These are phyloP conservation scores for Megaceryle maxima DNA, from an alignment of 2,113 vertebrate species.

Conservation along the genomic window DNA sequence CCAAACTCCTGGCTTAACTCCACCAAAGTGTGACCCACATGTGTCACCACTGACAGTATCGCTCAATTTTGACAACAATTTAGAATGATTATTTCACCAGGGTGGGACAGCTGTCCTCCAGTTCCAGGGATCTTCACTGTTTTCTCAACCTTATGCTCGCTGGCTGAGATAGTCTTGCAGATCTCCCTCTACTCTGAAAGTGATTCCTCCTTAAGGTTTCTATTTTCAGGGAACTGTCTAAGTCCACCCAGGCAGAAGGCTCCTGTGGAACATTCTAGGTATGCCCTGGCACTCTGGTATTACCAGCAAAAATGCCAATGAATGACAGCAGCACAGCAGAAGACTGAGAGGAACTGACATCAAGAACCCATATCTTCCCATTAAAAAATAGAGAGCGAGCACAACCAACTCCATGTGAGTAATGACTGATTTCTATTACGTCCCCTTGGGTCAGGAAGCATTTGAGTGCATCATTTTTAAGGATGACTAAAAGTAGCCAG, in stretches of 20 bases:
- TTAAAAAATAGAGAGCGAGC: neutral
- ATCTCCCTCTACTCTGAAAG: neutral
- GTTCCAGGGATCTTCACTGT: no score
- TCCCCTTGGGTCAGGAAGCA: conserved; percentile 34
- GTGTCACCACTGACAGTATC: neutral
- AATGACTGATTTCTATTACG: neutral
- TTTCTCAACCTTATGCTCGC: neutral
- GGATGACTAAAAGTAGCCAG: conserved; percentile 17
- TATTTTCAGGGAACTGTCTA: neutral
- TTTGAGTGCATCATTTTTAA: conserved; percentile 48
- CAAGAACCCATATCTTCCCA: neutral
- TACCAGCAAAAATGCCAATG: neutral
- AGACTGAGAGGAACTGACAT: neutral
- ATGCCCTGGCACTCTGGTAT: neutral
- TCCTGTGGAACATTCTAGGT: neutral
- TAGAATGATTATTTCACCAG: neutral
- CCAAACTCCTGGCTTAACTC: neutral
- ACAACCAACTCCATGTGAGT: neutral
- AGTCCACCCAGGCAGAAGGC: neutral
- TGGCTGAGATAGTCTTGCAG: neutral
- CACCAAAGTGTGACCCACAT: neutral
- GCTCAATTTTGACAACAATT: neutral
- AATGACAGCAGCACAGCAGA: neutral
- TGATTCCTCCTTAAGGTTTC: neutral
- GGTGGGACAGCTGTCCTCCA: neutral